These are phyloP conservation scores for Chrosomus eos DNA, from an alignment of 2,797 vertebrate species.

Conservation along the genomic window DNA sequence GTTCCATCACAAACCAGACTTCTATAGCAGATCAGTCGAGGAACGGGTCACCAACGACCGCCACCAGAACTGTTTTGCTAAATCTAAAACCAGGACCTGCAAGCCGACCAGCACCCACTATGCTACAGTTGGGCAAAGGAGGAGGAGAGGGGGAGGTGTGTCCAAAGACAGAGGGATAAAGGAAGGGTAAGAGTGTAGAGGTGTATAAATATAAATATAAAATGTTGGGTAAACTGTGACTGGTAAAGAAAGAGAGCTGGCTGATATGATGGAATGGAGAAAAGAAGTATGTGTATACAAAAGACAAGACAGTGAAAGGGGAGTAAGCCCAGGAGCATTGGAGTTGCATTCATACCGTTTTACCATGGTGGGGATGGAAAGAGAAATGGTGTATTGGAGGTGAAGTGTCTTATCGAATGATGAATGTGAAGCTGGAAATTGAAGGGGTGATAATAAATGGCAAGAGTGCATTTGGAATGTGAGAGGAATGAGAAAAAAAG, in stretches of 20 bases:
- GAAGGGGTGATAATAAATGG: conserved; percentile 8
- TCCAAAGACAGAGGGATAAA: not conserved
- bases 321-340: conserved; percentile 22
- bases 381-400: conserved; percentile 14
- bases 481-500: not conserved
- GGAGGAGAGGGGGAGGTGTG: not conserved
- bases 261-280: not conserved
- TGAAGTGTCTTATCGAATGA: not conserved
- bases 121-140: not conserved
- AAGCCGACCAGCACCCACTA: conserved; percentile 20
- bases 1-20: conserved; percentile 11
- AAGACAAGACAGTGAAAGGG: conserved; percentile 9
- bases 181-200: not conserved
- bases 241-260: not conserved
- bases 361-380: conserved; percentile 18
- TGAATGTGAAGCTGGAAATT: not conserved
- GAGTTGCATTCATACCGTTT: conserved; percentile 12
- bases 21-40: conserved; percentile 11
- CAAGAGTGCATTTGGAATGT: not conserved
- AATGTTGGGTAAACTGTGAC: not conserved
- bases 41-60: not conserved
- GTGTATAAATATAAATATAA: too few species aligned
- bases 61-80: conserved; percentile 3
- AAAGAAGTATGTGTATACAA: conserved; percentile 12
- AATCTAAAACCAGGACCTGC: too few species aligned